A percentile compares a stretch with the other conserved stretches of the same genome.
Evolutionary conservation across 2,113 vertebrate species (phyloP).

Genomic region (Ahaetulla prasina): DNA sequence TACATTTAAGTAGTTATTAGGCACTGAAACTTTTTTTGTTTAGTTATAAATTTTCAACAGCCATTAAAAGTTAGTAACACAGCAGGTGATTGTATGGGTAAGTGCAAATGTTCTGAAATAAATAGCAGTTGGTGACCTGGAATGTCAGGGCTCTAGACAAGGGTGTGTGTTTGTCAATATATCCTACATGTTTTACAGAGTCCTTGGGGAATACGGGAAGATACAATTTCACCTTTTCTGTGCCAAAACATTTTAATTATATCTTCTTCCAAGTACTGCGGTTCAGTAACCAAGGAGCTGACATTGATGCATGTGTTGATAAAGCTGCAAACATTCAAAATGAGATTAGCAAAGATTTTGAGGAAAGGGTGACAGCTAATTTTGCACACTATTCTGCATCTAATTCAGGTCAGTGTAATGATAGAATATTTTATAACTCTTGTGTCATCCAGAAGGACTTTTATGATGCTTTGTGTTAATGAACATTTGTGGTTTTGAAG

Average conservation of each 20-base stretch:
- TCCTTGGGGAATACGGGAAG: slow-evolving; percentile 83
- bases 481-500: slow-evolving; percentile 47
- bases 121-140: slow-evolving; percentile 79
- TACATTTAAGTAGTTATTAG: slow-evolving; percentile 26
- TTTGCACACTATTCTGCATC: slow-evolving; percentile 95
- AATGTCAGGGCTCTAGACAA: slow-evolving; percentile 76
- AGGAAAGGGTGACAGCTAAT: slow-evolving; percentile 99
- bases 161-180: slow-evolving; percentile 86
- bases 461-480: slow-evolving; percentile 64
- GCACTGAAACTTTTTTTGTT: slow-evolving; percentile 47
- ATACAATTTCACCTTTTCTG: slow-evolving; percentile 90
- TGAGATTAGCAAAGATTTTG: slow-evolving; percentile 99
- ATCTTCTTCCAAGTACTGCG: slow-evolving; percentile 96
- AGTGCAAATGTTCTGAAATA: slow-evolving; percentile 81
- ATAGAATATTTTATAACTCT: slow-evolving; percentile 90
- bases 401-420: slow-evolving; percentile 92
- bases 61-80: slow-evolving; percentile 73
- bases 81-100: slow-evolving; percentile 65
- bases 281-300: slow-evolving; percentile 99
- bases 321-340: slow-evolving; percentile 99
- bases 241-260: slow-evolving; percentile 99
- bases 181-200: slow-evolving; percentile 80
- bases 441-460: slow-evolving; percentile 73
- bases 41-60: slow-evolving; percentile 62
- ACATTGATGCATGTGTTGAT: slow-evolving; percentile 99